Conservation (phyloP, 2,113 vertebrate genomes). For the Hydropotes inermis region DNA sequence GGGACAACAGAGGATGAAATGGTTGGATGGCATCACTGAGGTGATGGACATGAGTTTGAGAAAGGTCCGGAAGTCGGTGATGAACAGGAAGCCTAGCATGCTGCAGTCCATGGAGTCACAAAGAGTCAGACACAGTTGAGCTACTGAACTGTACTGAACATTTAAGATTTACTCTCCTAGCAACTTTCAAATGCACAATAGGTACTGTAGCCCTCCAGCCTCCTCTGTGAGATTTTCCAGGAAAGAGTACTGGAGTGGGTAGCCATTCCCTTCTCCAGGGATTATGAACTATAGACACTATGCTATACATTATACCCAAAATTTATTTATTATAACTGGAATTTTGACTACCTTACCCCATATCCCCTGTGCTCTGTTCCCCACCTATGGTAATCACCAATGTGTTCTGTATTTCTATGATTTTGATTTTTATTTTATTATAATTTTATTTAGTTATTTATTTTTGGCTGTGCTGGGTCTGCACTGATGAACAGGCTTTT, state of each 20-base stretch:
- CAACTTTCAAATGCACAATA: not conserved
- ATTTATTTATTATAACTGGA: not conserved
- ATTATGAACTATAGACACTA: not conserved
- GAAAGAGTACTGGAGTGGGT: not conserved
- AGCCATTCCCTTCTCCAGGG: not conserved
- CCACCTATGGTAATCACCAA: not conserved
- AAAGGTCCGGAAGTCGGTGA: fast-evolving
- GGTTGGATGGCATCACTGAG: not conserved
- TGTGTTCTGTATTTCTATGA: not conserved
- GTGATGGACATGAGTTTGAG: not conserved
- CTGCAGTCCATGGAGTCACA: not conserved
- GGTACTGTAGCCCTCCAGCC: not conserved
- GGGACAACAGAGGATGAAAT: not conserved
- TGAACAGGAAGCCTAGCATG: not conserved
- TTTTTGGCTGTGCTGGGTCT: not conserved
- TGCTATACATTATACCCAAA: not conserved
- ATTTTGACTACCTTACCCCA: not conserved
- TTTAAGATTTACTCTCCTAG: not conserved
- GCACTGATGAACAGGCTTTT: not conserved
- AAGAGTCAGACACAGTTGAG: fast-evolving
- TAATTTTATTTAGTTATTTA: not conserved
- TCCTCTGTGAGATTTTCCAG: not conserved
- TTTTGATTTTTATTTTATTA: not conserved
- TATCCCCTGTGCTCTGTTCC: not conserved
- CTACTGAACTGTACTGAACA: not conserved